Evolutionary conservation across 2,113 vertebrate genomes (phyloP).

Genomic region (Callipepla californica): DNA sequence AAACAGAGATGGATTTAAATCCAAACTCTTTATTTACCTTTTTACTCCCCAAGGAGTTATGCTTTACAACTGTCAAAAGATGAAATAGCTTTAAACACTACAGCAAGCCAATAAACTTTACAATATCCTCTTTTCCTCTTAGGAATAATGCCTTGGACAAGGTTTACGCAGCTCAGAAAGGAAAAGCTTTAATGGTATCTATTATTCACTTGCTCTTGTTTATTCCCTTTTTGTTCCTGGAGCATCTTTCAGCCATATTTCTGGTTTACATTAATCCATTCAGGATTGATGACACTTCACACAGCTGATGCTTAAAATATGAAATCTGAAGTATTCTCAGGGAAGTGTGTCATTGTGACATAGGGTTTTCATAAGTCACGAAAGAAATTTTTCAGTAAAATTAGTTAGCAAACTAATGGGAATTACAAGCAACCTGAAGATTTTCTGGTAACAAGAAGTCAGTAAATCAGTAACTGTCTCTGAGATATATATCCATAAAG

Average conservation of each 20-base stretch:
- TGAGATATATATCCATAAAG: background rate
- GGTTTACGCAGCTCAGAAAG: background rate
- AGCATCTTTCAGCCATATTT: background rate
- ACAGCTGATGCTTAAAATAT: background rate
- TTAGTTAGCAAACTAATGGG: conserved; percentile 19
- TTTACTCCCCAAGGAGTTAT: background rate
- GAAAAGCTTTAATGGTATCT: background rate
- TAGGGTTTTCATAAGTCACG: background rate
- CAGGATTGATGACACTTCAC: background rate
- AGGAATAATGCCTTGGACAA: background rate
- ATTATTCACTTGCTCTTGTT: background rate
- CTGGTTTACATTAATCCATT: background rate
- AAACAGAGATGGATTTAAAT: conserved; percentile 41
- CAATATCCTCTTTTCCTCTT: background rate
- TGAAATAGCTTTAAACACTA: conserved; percentile 32
- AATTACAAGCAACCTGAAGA: conserved; percentile 7
- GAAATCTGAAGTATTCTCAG: background rate
- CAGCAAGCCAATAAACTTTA: conserved; percentile 27
- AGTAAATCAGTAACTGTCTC: conserved; percentile 1
- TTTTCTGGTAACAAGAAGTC: conserved; percentile 23
- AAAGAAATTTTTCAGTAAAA: background rate
- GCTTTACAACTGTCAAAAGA: conserved; percentile 13
- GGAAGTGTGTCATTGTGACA: background rate
- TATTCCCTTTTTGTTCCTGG: background rate
- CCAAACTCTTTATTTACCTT: conserved; percentile 46